Evolutionary conservation across 2,888 invertebrate genomes (phyloP), one percentile per base, ranked within the genome.

Genomic region (Plagiodera versicolora): DNA sequence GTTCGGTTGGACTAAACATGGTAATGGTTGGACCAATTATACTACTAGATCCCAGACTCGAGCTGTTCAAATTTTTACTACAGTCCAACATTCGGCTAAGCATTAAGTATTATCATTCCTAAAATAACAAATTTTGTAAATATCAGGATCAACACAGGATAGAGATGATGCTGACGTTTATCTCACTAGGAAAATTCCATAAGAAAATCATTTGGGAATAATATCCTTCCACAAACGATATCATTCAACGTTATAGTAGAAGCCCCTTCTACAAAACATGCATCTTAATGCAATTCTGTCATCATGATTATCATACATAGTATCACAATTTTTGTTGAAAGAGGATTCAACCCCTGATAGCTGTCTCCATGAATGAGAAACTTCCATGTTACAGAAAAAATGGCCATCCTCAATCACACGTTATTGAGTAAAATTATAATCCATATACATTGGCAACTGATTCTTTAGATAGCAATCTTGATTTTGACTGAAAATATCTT

Each of bases 1-100:
- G 52, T 67, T 68, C 66, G 61, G 50, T 63, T 65, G 61, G 57
- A 63, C 72, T 72, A 74, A 74, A 73, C 71, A 73, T 72, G 74
- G 74, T 68, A 65, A 66, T 64, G 65, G 61, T 67, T 61, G 66
- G 68, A 68, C 67, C 9, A 50, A 47, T 32, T 56, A 51, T 52
- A 44, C 45, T 61, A 58, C 56, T 51, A 52, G 32, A 20, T 60
- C 56, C 64, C 60, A 53, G 60, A 63, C 32, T 32, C 51, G 51
- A 53, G 53, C 61, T 58, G 57, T 59, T 54, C 60, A 58, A 59
- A 32, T n/a, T 57, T 60, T 57, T 46, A 58, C 54, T 56, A 60
- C 44, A 54, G 64, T 64, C 64, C 64, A 61, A 64, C 61, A 55
- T 53, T 61, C 61, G 57, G 61, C 61, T 61, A 64, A 64, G 64